phyloP scores from a whole-genome alignment of 1,140 invertebrate genomes.

The Sarcophaga bullata region DNA sequence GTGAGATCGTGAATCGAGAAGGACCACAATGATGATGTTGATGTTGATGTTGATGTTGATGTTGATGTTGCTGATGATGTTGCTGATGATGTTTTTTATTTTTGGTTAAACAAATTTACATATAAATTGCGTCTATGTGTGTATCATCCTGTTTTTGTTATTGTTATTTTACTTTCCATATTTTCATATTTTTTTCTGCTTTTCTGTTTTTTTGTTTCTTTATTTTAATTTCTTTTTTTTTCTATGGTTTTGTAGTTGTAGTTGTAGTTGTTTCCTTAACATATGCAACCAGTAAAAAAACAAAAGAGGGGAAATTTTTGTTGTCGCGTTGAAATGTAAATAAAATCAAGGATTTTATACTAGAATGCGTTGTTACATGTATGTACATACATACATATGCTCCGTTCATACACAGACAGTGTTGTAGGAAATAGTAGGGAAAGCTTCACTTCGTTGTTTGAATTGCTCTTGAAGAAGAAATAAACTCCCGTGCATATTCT shows the following conservation, averaged over 20 bases:
- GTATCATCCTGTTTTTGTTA: background rate
- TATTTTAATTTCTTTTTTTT: too few relatives aligned
- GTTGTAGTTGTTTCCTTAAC: constrained; percentile 1
- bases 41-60: too few relatives aligned
- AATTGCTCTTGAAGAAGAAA: too few relatives aligned
- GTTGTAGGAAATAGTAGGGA: too few relatives aligned
- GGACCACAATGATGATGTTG: too few relatives aligned
- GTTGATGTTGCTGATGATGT: background rate
- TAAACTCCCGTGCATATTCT: too few relatives aligned
- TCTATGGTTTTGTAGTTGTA: background rate
- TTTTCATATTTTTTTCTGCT: too few relatives aligned
- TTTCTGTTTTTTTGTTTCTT: too few relatives aligned
- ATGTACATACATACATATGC: background rate
- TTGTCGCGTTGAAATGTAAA: constrained; percentile 12
- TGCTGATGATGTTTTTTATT: background rate
- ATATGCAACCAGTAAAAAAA: background rate
- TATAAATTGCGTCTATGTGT: constrained; percentile 15
- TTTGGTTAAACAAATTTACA: constrained; percentile 27
- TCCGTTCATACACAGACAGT: background rate
- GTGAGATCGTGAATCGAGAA: too few relatives aligned
- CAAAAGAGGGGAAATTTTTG: background rate
- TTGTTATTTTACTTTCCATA: too few relatives aligned
- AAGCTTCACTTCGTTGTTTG: too few relatives aligned
- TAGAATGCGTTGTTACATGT: background rate
- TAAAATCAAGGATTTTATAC: constrained; percentile 23